Base-by-base conservation (phyloP, 2,888 invertebrate genomes). In the Boloria selene region DNA sequence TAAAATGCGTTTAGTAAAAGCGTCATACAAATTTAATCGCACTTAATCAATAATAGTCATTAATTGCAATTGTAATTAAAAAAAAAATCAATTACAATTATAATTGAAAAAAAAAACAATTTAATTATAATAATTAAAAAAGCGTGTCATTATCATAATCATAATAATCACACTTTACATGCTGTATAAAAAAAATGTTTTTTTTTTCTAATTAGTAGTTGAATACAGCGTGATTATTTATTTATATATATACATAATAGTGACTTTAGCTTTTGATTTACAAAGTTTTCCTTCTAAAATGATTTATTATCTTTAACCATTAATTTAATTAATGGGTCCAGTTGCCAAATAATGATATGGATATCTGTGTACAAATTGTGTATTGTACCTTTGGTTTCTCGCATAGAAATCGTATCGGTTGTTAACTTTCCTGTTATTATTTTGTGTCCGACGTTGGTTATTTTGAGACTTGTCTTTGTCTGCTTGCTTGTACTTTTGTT, bases 331-430 rank as follows among this genome's bases (percentile, higher is more conserved):
- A 26, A 92, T 92, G 47, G 92, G 89, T n/a, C 92, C 91, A 0
- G 92, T 90, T 13, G 92, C 90, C 58, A 92, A 73, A 66, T 92
- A 93, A 69, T 87, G 86, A 65, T 90, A 92, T 2, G 91, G 91
- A 55, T 87, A 87, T 63, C 92, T 72, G 2, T 85, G 87, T 79
- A 87, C 87, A 56, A 92, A 90, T 53, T 91, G 72, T 13, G 75
- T 81, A 62, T 91, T 91, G 65, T 90, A 91, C 85, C 91, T 87
- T 69, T 87, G 87, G 68, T 88, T 89, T 55, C 88, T 85, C 64
- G 82, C 82, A 69, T 87, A 91, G 80, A 87, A 88, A 53, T 90
- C 89, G 68, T 82, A 83, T 3, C 84, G 68, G 59, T 87, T 60
- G 18, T 87, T 82, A 13, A 88, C 72, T 54, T 89, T 76, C 67